A percentile compares a stretch with the other conserved stretches of the same genome.
Conservation (phyloP, 2,113 vertebrate genomes). For the Oceanodroma tethys region DNA sequence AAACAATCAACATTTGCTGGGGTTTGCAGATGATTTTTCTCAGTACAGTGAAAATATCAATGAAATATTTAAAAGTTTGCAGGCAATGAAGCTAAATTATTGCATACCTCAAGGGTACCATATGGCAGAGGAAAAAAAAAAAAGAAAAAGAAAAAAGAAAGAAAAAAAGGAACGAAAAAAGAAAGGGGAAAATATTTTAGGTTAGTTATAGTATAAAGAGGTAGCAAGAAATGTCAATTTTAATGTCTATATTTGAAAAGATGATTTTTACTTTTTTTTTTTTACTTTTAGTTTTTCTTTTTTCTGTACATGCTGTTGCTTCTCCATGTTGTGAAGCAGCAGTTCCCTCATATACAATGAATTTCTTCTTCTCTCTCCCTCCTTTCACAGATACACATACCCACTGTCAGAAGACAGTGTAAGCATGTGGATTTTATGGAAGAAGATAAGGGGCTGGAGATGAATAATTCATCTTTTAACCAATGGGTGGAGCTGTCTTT, state of each 20-base stretch:
- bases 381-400: background rate
- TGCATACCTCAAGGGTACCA: background rate
- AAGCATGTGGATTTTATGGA: background rate
- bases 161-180: fast-evolving
- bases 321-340: background rate
- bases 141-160: background rate
- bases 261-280: background rate
- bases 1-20: background rate
- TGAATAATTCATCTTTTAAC: background rate
- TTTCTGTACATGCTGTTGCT: background rate
- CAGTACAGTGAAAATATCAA: background rate
- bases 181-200: background rate
- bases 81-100: background rate
- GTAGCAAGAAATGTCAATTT: background rate
- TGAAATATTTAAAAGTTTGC: background rate
- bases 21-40: background rate
- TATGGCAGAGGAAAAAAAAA: background rate
- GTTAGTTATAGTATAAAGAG: background rate
- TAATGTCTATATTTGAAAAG: background rate
- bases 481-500: background rate
- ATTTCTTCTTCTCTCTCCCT: background rate
- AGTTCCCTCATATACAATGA: background rate
- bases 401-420: background rate
- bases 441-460: background rate
- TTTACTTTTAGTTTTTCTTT: background rate